Evolutionary conservation across 1,140 invertebrate species (phyloP).

Genomic region (Lycorma delicatula): DNA sequence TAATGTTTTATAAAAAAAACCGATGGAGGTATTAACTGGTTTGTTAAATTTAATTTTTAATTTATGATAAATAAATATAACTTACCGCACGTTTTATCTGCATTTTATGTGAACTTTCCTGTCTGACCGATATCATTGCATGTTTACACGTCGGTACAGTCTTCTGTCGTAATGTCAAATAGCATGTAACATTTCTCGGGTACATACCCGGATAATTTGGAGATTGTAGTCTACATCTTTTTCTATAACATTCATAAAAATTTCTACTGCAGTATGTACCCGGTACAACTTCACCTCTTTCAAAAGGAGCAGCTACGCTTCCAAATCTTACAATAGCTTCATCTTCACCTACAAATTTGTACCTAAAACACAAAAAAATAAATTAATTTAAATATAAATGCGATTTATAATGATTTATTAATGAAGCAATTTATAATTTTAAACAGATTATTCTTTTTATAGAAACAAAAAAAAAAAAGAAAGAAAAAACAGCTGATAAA

Average conservation of each 20-base stretch:
- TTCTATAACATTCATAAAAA: conserved; percentile 78
- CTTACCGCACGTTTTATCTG: conserved; percentile 50
- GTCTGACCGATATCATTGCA: conserved; percentile 74
- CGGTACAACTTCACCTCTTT: conserved; percentile 65
- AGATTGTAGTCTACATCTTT: conserved; percentile 69
- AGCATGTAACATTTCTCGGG: conserved; percentile 76
- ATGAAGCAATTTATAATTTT: too few relatives aligned
- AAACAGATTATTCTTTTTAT: too few relatives aligned
- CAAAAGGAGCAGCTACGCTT: conserved; percentile 55
- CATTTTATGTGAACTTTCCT: conserved; percentile 55
- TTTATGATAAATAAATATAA: too few relatives aligned
- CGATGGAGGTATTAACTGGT: too few relatives aligned
- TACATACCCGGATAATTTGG: conserved; percentile 91
- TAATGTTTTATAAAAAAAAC: too few relatives aligned
- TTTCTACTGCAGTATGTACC: conserved; percentile 80
- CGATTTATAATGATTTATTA: too few relatives aligned
- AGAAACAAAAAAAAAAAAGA: too few relatives aligned
- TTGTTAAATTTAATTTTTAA: too few relatives aligned
- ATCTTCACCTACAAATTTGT: conserved; percentile 61
- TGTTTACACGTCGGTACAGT: conserved; percentile 77
- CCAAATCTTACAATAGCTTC: conserved; percentile 72
- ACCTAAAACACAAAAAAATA: conserved; percentile 33
- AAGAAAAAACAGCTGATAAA: too few relatives aligned
- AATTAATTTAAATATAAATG: too few relatives aligned
- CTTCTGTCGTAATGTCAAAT: conserved; percentile 70